Evolutionary conservation across 2,113 vertebrate genomes (phyloP).

Genomic region (Prunella himalayana): DNA sequence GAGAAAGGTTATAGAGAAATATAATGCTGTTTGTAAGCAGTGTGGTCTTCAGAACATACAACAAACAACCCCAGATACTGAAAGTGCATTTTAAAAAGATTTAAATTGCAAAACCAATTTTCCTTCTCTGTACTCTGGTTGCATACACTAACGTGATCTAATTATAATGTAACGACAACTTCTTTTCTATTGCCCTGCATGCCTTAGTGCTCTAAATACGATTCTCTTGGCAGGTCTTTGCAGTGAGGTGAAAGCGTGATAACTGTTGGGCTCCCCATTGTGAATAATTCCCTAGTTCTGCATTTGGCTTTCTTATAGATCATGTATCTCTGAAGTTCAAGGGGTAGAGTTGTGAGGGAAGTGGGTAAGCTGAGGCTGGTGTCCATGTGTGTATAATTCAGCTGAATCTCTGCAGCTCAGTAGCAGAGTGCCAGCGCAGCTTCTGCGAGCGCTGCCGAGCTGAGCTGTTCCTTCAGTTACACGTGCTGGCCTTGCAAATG

Average conservation of each 20-base stretch:
- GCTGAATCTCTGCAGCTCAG: background rate
- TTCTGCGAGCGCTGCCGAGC: conserved; percentile 58
- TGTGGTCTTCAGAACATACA: conserved; percentile 2
- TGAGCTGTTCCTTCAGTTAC: conserved; percentile 47
- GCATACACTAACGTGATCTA: conserved; percentile 16
- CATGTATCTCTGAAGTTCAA: background rate
- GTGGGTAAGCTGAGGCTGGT: background rate
- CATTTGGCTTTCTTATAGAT: conserved; percentile 4
- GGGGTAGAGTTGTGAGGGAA: background rate
- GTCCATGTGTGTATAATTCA: conserved; percentile 27
- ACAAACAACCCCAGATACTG: conserved; percentile 8
- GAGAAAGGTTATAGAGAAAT: conserved; percentile 36
- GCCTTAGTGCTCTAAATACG: background rate
- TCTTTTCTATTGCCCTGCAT: conserved; percentile 20
- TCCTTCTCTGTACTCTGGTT: background rate
- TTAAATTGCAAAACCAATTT: conserved; percentile 25
- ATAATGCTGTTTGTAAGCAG: conserved; percentile 31
- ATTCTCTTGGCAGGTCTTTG: conserved; percentile 29
- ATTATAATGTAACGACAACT: conserved; percentile 34
- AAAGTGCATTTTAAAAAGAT: background rate
- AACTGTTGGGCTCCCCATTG: background rate
- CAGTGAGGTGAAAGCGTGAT: conserved; percentile 4
- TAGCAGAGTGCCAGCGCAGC: background rate
- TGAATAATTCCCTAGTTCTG: conserved; percentile 22
- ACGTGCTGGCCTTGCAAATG: conserved; percentile 59